Evolutionary conservation across 2,888 invertebrate genomes (phyloP).

Genomic region (Noctuana brunneofusca): DNA sequence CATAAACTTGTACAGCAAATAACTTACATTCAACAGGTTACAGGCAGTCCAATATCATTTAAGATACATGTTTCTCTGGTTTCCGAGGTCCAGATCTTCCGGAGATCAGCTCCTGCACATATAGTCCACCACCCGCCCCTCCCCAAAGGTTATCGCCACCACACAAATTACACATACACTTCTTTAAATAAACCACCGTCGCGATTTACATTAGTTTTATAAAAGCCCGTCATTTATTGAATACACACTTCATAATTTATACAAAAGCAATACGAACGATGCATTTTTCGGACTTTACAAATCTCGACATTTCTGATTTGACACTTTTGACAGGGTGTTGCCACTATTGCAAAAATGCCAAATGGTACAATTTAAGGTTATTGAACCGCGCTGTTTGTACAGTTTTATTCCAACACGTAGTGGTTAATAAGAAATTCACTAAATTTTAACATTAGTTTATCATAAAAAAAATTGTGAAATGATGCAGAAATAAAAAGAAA

Average conservation of each 20-base stretch:
- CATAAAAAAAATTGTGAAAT: not conserved
- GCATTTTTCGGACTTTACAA: not conserved
- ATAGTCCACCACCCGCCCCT: slow-evolving; percentile 3
- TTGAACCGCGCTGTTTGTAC: slow-evolving; percentile 4
- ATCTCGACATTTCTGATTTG: slow-evolving; percentile 17
- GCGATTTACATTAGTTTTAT: slow-evolving; percentile 41
- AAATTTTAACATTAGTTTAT: slow-evolving; percentile 9
- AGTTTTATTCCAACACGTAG: not conserved
- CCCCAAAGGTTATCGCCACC: slow-evolving; percentile 23
- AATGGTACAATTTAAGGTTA: not conserved
- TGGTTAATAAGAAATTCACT: slow-evolving; percentile 36
- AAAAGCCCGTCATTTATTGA: slow-evolving; percentile 48
- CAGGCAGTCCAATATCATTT: slow-evolving; percentile 1
- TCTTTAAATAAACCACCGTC: slow-evolving; percentile 36
- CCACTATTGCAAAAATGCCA: not conserved
- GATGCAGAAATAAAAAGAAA: slow-evolving; percentile 39
- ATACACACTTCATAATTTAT: slow-evolving; percentile 6
- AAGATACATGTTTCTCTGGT: slow-evolving; percentile 11
- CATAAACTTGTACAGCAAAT: not conserved
- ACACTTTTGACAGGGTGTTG: slow-evolving; percentile 1
- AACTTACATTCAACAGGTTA: slow-evolving; percentile 19
- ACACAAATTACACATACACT: slow-evolving; percentile 25
- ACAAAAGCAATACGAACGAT: slow-evolving; percentile 10
- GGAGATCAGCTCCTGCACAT: not conserved
- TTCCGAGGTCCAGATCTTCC: not conserved